A percentile compares a stretch with the other conserved stretches of the same genome.
Evolutionary conservation across 2,797 vertebrate species (phyloP).

Genomic region (Hydrolagus colliei): DNA sequence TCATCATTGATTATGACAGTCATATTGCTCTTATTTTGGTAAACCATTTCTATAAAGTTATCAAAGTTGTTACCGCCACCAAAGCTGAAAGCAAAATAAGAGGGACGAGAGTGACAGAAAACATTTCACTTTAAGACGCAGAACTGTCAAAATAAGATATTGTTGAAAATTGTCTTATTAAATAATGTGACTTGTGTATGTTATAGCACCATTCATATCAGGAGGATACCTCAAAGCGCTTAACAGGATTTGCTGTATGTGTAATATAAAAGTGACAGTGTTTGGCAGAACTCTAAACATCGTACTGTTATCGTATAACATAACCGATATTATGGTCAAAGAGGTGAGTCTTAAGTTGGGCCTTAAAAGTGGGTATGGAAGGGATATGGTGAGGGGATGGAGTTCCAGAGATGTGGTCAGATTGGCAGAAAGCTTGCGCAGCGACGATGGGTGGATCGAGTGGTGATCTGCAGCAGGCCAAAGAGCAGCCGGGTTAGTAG

Average conservation of each 20-base stretch:
- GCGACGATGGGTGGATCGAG: too few species aligned
- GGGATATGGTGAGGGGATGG: too few species aligned
- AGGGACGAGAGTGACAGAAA: background rate
- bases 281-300: background rate
- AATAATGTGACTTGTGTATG: background rate
- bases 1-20: constrained; percentile 12
- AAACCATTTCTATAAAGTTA: background rate
- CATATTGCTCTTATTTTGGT: background rate
- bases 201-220: background rate
- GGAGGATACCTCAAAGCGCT: background rate
- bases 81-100: background rate
- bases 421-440: too few species aligned
- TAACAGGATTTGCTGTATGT: background rate
- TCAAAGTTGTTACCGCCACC: background rate
- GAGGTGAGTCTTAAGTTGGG: too few species aligned
- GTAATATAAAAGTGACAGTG: background rate
- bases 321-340: too few species aligned
- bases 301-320: too few species aligned
- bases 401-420: too few species aligned
- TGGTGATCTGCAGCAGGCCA: too few species aligned
- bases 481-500: too few species aligned
- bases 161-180: background rate
- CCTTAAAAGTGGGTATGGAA: too few species aligned
- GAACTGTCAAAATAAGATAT: background rate
- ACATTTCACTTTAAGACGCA: background rate